Evolutionary conservation across 2,888 invertebrate species (phyloP).

Genomic region (Muschampia plurimacula): DNA sequence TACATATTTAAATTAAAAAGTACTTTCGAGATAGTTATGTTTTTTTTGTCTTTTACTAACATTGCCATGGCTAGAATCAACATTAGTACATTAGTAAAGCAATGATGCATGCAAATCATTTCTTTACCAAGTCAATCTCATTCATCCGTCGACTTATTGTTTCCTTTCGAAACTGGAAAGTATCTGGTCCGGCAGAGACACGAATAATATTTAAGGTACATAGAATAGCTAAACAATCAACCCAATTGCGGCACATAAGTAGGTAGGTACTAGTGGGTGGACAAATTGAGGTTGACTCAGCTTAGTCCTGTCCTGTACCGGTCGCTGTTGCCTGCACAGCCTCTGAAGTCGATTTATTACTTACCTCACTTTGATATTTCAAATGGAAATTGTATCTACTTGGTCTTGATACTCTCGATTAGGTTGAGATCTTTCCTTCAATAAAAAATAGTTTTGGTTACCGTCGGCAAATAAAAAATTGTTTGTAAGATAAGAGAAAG

Average conservation of each 20-base stretch:
- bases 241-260: slow-evolving; percentile 47
- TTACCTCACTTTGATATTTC: slow-evolving; percentile 25
- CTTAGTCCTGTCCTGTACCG: slow-evolving; percentile 19
- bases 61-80: background rate
- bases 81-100: background rate
- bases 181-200: slow-evolving; percentile 23
- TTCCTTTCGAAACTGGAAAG: slow-evolving; percentile 26
- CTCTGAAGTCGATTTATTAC: slow-evolving; percentile 27
- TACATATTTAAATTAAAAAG: no score
- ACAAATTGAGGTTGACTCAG: slow-evolving; percentile 53
- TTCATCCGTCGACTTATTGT: background rate
- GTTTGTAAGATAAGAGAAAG: background rate
- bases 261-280: slow-evolving; percentile 46
- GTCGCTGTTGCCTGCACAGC: slow-evolving; percentile 14
- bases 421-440: background rate
- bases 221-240: slow-evolving; percentile 45
- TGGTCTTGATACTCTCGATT: background rate
- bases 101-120: background rate
- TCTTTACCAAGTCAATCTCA: background rate
- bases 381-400: slow-evolving; percentile 7
- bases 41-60: background rate
- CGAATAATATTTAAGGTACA: slow-evolving; percentile 24
- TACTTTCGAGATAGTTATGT: background rate
- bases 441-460: background rate
- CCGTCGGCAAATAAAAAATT: background rate